Percentiles rank a stretch among this genome's conserved stretches.
phyloP scores from a whole-genome alignment of 1,140 invertebrate species.

The Leptopilina clavipes region DNA sequence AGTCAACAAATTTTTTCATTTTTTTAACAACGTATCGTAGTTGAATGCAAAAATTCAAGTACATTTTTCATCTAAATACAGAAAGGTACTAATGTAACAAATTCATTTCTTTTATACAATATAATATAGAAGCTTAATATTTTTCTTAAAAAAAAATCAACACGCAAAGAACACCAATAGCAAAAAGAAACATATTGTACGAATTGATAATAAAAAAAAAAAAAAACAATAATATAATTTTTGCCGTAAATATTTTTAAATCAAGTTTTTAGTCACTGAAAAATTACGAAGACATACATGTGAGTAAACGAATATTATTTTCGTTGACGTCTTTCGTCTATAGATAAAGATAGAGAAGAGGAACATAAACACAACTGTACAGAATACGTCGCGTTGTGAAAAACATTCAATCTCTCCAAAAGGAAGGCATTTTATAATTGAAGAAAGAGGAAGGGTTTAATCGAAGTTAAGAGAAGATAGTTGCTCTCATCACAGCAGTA shows the following conservation, averaged over 20 bases:
- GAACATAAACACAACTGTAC: neutral
- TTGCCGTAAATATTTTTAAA: neutral
- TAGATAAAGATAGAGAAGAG: neutral
- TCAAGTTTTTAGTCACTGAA: neutral
- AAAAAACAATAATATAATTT: too few relatives aligned
- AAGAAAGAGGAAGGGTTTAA: conserved; percentile 5
- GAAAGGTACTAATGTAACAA: neutral
- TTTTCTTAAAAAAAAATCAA: neutral
- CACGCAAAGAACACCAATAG: too few relatives aligned
- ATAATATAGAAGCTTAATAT: neutral
- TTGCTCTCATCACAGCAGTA: neutral
- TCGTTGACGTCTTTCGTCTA: conserved; percentile 8
- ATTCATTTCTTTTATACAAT: neutral
- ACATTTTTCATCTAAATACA: neutral
- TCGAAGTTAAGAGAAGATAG: neutral
- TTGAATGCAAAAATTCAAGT: neutral
- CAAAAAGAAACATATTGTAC: neutral
- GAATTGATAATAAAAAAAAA: neutral
- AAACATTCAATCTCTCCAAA: neutral
- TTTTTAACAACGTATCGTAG: conserved; percentile 18
- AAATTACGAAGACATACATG: neutral
- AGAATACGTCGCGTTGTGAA: neutral
- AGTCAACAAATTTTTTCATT: conserved; percentile 32
- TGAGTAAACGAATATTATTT: neutral
- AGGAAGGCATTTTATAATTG: neutral